Evolutionary conservation across 2,113 vertebrate genomes (phyloP).

Genomic region (Lepus europaeus): DNA sequence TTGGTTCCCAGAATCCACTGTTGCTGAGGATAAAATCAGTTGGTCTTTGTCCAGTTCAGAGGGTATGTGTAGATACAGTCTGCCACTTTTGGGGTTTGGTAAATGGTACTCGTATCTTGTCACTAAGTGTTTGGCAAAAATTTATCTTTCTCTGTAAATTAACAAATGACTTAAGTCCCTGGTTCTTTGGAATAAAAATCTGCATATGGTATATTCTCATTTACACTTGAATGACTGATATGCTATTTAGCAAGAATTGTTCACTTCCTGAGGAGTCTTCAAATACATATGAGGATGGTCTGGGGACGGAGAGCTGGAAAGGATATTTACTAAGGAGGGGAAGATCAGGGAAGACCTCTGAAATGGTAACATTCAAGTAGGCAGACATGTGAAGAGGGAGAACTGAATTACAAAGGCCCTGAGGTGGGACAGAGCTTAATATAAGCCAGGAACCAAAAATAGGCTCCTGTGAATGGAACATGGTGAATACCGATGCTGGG

Average conservation of each 20-base stretch:
- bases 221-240: constrained; percentile 52
- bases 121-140: constrained; percentile 47
- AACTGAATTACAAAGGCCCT: background rate
- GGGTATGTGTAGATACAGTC: background rate
- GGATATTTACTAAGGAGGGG: background rate
- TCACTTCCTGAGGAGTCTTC: constrained; percentile 29
- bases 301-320: background rate
- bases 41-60: background rate
- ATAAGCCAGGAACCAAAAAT: background rate
- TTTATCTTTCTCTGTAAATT: constrained; percentile 36
- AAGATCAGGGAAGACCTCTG: background rate
- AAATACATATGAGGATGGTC: background rate
- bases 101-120: background rate
- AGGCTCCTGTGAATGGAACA: background rate
- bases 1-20: background rate
- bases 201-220: constrained; percentile 38
- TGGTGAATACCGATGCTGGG: background rate
- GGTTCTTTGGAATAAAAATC: constrained; percentile 49
- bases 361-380: background rate
- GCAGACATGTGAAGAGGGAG: background rate
- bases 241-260: constrained; percentile 44
- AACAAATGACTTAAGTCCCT: background rate
- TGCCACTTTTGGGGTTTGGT: background rate
- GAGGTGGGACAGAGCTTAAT: background rate
- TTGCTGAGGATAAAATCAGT: background rate